phyloP scores from a whole-genome alignment of 2,797 vertebrate genomes.

The Chaetodon trifasciatus region DNA sequence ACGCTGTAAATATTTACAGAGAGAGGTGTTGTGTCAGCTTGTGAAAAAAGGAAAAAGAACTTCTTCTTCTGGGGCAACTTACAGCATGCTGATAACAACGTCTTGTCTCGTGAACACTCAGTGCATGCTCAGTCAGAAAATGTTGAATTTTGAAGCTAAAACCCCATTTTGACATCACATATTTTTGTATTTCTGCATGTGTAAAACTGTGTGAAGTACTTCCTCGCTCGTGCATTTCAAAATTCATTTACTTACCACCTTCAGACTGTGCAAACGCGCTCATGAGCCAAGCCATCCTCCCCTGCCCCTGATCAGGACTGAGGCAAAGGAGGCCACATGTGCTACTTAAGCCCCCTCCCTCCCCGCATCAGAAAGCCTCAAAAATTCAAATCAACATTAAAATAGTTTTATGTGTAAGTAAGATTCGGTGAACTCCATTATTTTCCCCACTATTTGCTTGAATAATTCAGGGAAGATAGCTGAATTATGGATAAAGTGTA shows the following conservation, averaged over 20 bases:
- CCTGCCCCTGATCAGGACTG: conserved; percentile 49
- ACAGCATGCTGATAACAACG: too few relatives aligned
- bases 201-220: not conserved
- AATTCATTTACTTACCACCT: conserved; percentile 64
- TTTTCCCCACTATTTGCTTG: conserved; percentile 99
- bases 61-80: not conserved
- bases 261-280: conserved; percentile 69
- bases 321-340: conserved; percentile 58
- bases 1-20: conserved; percentile 27
- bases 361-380: conserved; percentile 82
- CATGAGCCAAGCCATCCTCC: conserved; percentile 51
- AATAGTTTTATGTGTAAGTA: conserved; percentile 95
- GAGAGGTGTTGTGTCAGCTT: conserved; percentile 8
- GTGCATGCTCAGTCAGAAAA: not conserved
- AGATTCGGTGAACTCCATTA: conserved; percentile 98
- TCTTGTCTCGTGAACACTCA: not conserved
- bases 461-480: conserved; percentile 98
- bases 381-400: conserved; percentile 97
- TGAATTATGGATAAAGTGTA: conserved; percentile 99
- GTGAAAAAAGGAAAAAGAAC: not conserved
- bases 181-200: not conserved
- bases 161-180: not conserved
- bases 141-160: not conserved
- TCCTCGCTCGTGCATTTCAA: conserved; percentile 20
- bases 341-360: conserved; percentile 59